Percentiles rank a stretch among this genome's conserved stretches.
phyloP scores from a whole-genome alignment of 2,113 vertebrate species.

The Acrocephalus arundinaceus region DNA sequence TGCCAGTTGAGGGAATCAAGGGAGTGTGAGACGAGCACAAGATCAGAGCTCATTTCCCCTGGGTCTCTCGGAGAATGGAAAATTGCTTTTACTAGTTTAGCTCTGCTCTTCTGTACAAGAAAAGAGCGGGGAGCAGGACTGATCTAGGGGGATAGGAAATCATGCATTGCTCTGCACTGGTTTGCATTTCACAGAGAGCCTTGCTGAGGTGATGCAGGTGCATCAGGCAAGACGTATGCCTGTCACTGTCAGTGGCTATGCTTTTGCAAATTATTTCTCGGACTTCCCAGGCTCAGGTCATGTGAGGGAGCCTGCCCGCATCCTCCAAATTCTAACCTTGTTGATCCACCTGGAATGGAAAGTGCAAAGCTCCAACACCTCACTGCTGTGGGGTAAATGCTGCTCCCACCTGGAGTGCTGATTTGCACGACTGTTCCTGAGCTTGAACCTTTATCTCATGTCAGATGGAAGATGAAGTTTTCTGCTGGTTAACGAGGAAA shows the following conservation, averaged over 20 bases:
- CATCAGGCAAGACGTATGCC: not conserved
- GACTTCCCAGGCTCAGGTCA: not conserved
- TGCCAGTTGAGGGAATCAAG: not conserved
- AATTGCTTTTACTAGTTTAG: slow-evolving; percentile 32
- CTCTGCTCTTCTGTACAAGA: not conserved
- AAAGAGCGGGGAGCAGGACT: not conserved
- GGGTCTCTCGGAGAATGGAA: not conserved
- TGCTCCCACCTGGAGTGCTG: not conserved
- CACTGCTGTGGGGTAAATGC: not conserved
- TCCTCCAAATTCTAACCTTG: not conserved
- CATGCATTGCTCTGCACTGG: not conserved
- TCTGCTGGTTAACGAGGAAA: slow-evolving; percentile 57
- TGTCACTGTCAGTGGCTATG: not conserved
- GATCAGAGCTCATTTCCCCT: not conserved
- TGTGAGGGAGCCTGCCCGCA: not conserved
- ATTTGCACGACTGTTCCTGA: not conserved
- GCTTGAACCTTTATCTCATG: slow-evolving; percentile 23
- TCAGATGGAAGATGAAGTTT: slow-evolving; percentile 50
- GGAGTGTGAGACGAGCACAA: not conserved
- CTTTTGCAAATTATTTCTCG: not conserved
- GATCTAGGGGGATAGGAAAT: not conserved
- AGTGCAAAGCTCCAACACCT: not conserved
- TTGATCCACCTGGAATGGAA: not conserved
- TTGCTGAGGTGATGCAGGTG: not conserved
- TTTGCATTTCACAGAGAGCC: not conserved